Conservation (phyloP, 2,888 invertebrate genomes). For the Myathropa florea region DNA sequence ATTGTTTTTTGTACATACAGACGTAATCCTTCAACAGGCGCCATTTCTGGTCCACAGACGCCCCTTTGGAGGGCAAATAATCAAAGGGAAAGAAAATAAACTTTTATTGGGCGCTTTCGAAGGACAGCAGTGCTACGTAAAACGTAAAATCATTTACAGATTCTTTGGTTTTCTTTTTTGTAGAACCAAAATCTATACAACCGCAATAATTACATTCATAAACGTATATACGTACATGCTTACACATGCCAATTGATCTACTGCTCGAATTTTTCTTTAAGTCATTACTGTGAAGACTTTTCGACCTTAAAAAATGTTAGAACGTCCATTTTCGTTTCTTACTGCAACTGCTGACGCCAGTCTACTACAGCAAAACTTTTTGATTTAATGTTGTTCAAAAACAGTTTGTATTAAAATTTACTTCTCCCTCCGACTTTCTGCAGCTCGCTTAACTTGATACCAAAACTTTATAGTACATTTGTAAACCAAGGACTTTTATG, state of each 20-base stretch:
- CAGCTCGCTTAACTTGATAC: not conserved
- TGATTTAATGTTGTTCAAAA: not conserved
- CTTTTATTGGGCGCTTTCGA: conserved; percentile 13
- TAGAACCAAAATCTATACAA: not conserved
- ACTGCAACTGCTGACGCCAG: not conserved
- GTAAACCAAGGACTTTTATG: not conserved
- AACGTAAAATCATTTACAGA: not conserved
- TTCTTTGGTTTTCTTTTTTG: not conserved
- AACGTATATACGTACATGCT: not conserved
- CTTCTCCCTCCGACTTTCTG: not conserved
- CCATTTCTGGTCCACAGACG: conserved; percentile 7
- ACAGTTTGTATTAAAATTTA: not conserved
- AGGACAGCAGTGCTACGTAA: conserved; percentile 12
- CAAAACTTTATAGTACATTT: not conserved
- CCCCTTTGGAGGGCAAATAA: not conserved
- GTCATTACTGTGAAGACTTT: not conserved
- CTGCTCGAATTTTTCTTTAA: not conserved
- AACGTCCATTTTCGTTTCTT: not conserved
- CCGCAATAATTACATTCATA: not conserved
- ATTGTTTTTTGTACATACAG: conserved; percentile 9
- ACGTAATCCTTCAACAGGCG: conserved; percentile 19
- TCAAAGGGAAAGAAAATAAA: not conserved
- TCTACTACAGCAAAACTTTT: not conserved
- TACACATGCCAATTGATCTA: not conserved
- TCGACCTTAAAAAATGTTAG: not conserved